Base-by-base conservation (phyloP, 2,113 vertebrate species). In the Cyanoramphus novaezelandiae region DNA sequence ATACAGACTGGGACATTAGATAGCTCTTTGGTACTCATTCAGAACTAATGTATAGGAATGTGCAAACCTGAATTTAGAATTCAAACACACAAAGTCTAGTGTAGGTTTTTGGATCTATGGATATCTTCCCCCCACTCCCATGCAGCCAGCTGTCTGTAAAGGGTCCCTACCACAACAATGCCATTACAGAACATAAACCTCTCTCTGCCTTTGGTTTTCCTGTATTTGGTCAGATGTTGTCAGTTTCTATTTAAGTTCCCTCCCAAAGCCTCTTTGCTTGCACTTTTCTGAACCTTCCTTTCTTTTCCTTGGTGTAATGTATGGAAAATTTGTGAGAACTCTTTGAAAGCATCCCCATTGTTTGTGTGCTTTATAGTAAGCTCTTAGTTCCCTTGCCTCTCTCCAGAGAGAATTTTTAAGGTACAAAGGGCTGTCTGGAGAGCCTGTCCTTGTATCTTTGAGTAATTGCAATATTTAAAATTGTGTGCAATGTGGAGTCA, bases 381-480 rank as follows among this genome's bases (percentile, higher is more conserved):
- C 5, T 28, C 39, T 55, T 82, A 20, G 60, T 28, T 75, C 71
- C 47, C 85, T 91, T 65, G 10, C 12, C 13, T 5, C 0, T 89
- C 83, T 82, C 70, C 70, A 33, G 0, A n/a, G 77, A 24, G 13
- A 39, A 31, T 88, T 88, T 72, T 88, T 79, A 60, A 81, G 49
- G 35, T 71, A 47, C 44, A 62, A 46, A 85, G 52, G 57, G 70
- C 72, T 95, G 59, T 76, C 47, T 88, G 82, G 72, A 82, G 65
- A 93, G 31, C 27, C 17, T 78, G 86, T 39, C 59, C 59, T 95
- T 79, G 86, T 60, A 39, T 52, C 78, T 96, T 50, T 93, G 94
- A 92, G 57, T 62, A 80, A 94, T 69, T 87, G 82, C 64, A 95
- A 65, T 93, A 80, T 60, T 96, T 94, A 81, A 90, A 94, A 55